Base-by-base conservation (phyloP, 1,140 invertebrate genomes). In the Panulirus ornatus region DNA sequence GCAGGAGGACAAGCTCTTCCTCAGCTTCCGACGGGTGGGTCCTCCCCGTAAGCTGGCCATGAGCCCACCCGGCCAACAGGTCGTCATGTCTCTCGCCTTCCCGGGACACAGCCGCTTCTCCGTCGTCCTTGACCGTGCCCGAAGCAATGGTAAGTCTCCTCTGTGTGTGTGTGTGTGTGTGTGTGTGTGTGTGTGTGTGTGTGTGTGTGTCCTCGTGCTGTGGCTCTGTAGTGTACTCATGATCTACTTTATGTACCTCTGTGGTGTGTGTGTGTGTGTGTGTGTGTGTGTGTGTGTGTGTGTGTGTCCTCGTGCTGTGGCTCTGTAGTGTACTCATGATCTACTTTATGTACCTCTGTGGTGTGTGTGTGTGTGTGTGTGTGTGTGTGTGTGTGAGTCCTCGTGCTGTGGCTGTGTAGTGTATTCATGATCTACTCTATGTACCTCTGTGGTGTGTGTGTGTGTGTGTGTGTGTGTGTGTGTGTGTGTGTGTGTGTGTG, bases 71-170 rank as follows among this genome's bases (percentile, higher is more conserved):
- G 30, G n/a, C 42, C 58, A 73, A 11, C 85, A 88, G 36, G 40
- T 51, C 63, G 36, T 88, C 58, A 63, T 88, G 40, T 88, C 86
- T 40, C 38, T 82, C 58, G 86, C 86, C 76, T 88, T 88, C 86
- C 86, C 86, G 22, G 40, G 30, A 19, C 86, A 81, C 78, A 73
- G 36, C 40, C 86, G 86, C 40, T 82, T 88, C 58, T 38, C 58
- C 1, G 11, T 88, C 30, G 19, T 34, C 22, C 86, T 88, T 16
- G 86, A 88, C 63, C 58, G 86, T n/a, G 63, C 34, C 8, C 54
- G 36, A 11, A 63, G 76, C 11, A 22, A 78, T 36, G 85, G 85
- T 87, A 36, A 66, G 85, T 84, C n/a, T 44, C 2, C n/a, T 6
- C 16, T 27, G 11, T 40, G 0, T 40, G 30, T 66, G 63, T 66